Evolutionary conservation across 2,888 invertebrate species (phyloP).

Genomic region (Cephonodes hylas): DNA sequence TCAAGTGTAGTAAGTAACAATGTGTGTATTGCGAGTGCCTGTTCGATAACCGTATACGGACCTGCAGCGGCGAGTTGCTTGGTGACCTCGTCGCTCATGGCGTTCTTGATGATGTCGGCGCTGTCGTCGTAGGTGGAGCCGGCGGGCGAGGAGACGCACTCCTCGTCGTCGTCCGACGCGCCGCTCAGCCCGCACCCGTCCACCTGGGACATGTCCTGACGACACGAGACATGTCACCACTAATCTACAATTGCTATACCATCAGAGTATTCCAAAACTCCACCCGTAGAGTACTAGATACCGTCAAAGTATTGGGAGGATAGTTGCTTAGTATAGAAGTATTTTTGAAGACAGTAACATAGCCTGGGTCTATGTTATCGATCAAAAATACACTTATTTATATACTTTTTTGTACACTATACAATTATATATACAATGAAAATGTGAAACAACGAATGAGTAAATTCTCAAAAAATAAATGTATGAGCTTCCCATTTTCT

Average conservation of each 20-base stretch:
- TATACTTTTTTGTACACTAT: too few relatives aligned
- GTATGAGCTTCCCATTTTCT: too few relatives aligned
- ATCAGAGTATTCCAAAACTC: too few relatives aligned
- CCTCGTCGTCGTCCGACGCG: conserved; percentile 88
- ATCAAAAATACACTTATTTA: too few relatives aligned
- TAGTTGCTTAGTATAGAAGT: too few relatives aligned
- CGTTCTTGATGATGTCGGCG: conserved; percentile 90
- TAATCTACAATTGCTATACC: neutral
- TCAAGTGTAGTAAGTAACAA: neutral
- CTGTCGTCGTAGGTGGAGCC: conserved; percentile 90
- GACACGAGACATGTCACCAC: conserved; percentile 5
- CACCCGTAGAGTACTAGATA: too few relatives aligned
- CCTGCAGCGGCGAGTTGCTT: conserved; percentile 98
- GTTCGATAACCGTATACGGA: conserved; percentile 55
- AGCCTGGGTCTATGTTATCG: too few relatives aligned
- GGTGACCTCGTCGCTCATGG: conserved; percentile 96
- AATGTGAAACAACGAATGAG: too few relatives aligned
- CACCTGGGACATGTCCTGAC: conserved; percentile 73
- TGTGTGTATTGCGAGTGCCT: neutral
- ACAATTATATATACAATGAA: too few relatives aligned
- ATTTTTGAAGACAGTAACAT: too few relatives aligned
- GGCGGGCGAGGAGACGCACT: conserved; percentile 90
- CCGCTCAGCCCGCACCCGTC: conserved; percentile 80
- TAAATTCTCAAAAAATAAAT: too few relatives aligned
- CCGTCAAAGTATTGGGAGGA: too few relatives aligned